These are phyloP conservation scores for Eupithecia inturbata DNA, from an alignment of 2,888 invertebrate species.

Conservation along the genomic window DNA sequence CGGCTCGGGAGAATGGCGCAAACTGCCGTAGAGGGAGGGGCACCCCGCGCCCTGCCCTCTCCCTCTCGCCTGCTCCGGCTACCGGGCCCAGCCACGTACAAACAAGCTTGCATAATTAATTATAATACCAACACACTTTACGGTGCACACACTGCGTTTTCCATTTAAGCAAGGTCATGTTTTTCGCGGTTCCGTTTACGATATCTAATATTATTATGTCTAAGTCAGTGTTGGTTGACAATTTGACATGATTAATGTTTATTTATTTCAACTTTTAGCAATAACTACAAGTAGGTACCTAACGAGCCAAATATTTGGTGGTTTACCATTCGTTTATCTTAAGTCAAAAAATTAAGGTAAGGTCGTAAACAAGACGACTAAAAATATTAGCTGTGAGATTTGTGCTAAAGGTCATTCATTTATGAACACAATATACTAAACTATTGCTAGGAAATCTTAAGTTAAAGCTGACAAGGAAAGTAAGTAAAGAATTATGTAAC, in stretches of 20 bases:
- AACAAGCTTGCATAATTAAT: slow-evolving; percentile 80
- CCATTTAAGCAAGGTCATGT: slow-evolving; percentile 76
- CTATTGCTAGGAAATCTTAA: background rate
- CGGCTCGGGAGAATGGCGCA: slow-evolving; percentile 80
- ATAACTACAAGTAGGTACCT: background rate
- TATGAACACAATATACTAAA: background rate
- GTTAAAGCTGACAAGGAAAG: background rate
- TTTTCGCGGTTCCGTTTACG: slow-evolving; percentile 57
- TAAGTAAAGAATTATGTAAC: background rate
- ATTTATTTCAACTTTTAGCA: background rate
- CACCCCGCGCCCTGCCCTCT: slow-evolving; percentile 48
- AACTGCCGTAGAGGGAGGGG: slow-evolving; percentile 72
- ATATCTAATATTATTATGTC: slow-evolving; percentile 21
- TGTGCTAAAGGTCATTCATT: background rate
- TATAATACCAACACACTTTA: slow-evolving; percentile 57
- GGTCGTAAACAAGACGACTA: background rate
- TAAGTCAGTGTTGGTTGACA: slow-evolving; percentile 24
- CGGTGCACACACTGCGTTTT: slow-evolving; percentile 70
- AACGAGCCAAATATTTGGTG: background rate
- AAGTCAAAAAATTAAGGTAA: background rate
- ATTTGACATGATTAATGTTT: background rate
- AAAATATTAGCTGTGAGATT: background rate
- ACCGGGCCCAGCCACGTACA: slow-evolving; percentile 66
- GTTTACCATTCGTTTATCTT: background rate
- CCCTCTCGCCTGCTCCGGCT: slow-evolving; percentile 41